phyloP scores from a whole-genome alignment of 1,140 invertebrate genomes.

The Metopolophium dirhodum region DNA sequence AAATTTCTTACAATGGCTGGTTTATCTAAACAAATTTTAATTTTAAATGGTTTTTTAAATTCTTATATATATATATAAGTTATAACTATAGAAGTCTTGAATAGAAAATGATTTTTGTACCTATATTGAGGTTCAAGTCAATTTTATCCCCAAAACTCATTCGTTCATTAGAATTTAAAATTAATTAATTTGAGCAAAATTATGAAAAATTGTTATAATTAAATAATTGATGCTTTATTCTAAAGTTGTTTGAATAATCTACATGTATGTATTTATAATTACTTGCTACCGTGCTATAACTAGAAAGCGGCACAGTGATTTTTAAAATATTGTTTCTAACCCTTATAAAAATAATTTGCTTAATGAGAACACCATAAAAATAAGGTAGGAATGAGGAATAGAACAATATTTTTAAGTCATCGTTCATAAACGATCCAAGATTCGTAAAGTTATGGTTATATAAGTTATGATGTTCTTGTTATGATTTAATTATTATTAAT shows the following conservation, averaged over 20 bases:
- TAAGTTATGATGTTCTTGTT: not conserved
- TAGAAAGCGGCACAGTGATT: too few species aligned
- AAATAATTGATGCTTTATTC: not conserved
- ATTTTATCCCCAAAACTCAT: too few species aligned
- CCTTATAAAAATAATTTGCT: not conserved
- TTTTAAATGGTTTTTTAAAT: not conserved
- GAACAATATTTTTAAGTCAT: not conserved
- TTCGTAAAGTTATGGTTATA: too few species aligned
- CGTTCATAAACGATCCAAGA: not conserved
- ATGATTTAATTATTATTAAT: not conserved
- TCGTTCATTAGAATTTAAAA: too few species aligned
- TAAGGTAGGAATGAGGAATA: not conserved
- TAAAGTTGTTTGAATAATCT: not conserved
- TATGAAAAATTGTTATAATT: not conserved
- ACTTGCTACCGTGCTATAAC: too few species aligned
- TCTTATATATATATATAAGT: not conserved
- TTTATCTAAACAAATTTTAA: slow-evolving; percentile 36
- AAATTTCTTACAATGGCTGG: slow-evolving; percentile 69
- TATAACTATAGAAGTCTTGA: not conserved
- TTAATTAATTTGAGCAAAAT: too few species aligned
- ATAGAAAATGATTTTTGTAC: not conserved
- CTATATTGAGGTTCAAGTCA: not conserved
- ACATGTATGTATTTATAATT: not conserved
- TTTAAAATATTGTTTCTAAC: not conserved
- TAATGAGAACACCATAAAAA: not conserved